These are phyloP conservation scores for Propithecus deckenii DNA, from an alignment of 2,797 vertebrate species.

Conservation along the genomic window DNA sequence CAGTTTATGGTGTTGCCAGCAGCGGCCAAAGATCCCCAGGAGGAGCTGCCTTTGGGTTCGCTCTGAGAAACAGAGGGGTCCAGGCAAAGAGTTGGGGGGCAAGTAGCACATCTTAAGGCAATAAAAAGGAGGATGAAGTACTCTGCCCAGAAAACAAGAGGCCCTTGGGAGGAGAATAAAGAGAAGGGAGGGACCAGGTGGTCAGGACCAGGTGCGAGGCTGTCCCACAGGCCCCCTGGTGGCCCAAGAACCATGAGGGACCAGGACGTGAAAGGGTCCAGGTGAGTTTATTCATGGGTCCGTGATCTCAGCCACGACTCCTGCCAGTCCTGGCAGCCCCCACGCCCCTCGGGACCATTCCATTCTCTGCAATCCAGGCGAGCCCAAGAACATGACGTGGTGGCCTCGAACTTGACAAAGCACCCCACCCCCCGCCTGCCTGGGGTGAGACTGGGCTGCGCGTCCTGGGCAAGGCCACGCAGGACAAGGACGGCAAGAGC, in stretches of 20 bases:
- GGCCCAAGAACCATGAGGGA: background rate
- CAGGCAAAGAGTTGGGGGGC: background rate
- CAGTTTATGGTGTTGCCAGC: background rate
- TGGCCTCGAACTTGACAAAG: background rate
- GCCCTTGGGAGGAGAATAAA: background rate
- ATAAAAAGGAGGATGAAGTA: background rate
- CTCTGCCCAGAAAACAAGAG: background rate
- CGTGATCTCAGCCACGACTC: background rate
- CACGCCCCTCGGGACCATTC: background rate
- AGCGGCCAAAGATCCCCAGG: background rate
- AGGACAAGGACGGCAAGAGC: background rate
- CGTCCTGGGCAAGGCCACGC: background rate
- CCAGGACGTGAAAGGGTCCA: background rate
- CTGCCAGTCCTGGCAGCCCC: background rate
- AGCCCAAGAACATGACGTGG: rapidly evolving
- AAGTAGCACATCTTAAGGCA: background rate
- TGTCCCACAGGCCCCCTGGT: background rate
- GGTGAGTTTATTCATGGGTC: background rate
- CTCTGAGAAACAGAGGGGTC: background rate
- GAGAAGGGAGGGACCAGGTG: background rate
- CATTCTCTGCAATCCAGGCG: background rate
- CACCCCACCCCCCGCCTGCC: background rate
- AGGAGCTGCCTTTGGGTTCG: background rate
- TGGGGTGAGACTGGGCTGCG: background rate
- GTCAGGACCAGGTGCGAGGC: background rate